A percentile compares a stretch with the other conserved stretches of the same genome.
Conservation (phyloP, 2,113 vertebrate genomes). For the Dissostichus mawsoni region DNA sequence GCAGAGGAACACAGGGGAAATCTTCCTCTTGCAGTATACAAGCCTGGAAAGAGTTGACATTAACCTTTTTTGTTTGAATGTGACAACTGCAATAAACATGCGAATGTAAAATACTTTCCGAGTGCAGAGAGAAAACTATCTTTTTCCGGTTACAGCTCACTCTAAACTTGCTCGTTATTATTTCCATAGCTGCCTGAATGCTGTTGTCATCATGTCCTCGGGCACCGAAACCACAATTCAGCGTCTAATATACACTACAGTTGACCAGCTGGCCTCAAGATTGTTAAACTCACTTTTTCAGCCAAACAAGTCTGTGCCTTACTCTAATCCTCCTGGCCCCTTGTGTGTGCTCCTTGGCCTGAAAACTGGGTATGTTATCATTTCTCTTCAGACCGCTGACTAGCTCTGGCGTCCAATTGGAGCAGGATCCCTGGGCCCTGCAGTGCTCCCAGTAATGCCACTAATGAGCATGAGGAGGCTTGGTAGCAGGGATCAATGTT, state of each 20-base stretch:
- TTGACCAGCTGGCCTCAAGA: slow-evolving; percentile 55
- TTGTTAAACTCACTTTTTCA: slow-evolving; percentile 57
- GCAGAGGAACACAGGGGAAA: slow-evolving; percentile 26
- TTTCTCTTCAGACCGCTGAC: slow-evolving; percentile 60
- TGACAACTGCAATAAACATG: slow-evolving; percentile 37
- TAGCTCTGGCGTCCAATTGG: slow-evolving; percentile 48
- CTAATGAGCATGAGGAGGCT: slow-evolving; percentile 72
- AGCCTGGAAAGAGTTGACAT: slow-evolving; percentile 17
- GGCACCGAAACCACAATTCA: slow-evolving; percentile 24
- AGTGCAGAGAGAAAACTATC: slow-evolving; percentile 23
- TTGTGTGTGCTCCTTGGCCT: slow-evolving; percentile 59
- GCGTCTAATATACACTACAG: slow-evolving; percentile 39
- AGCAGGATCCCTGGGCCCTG: slow-evolving; percentile 38
- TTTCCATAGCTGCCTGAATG: slow-evolving; percentile 29
- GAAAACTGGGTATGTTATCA: slow-evolving; percentile 61
- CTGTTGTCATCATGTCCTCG: slow-evolving; percentile 32
- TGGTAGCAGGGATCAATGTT: slow-evolving; percentile 62
- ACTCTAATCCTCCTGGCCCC: slow-evolving; percentile 60
- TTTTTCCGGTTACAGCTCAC: slow-evolving; percentile 3
- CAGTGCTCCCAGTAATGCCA: slow-evolving; percentile 57
- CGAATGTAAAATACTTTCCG: slow-evolving; percentile 28
- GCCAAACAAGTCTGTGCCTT: slow-evolving; percentile 51
- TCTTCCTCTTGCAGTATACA: background rate
- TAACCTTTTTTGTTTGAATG: slow-evolving; percentile 38
- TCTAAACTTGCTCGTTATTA: slow-evolving; percentile 22